Evolutionary conservation across 1,140 invertebrate genomes (phyloP), one percentile per base, ranked within the genome.

Genomic region (Eubasilissa regina): DNA sequence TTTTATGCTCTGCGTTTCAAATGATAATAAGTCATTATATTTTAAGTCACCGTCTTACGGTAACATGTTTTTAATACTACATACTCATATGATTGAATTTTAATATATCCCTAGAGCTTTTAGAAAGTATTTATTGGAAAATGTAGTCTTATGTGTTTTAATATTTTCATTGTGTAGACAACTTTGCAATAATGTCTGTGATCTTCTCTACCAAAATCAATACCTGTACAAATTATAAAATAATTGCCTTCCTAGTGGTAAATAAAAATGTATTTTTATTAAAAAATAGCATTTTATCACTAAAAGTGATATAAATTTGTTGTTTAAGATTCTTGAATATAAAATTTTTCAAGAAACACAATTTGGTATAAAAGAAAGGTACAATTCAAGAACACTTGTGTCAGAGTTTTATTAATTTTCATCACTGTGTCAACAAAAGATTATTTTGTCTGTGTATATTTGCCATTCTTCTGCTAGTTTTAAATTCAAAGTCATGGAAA

Each of bases 161-260:
- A 51, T 51, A 72, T 45, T 72, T 51, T 72, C 45, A 68, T 68
- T 15, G 19, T 58, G 17, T 75, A 75, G 72, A 35, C 43, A 75
- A 58, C 43, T 75, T 73, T 44, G 53, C 53, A 75, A 75, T 75
- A 75, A 75, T 47, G 35, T 75, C 73, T 75, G 73, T 75, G 73
- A 75, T 75, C 43, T 44, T 44, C 17, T 19, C 44, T 70, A 70
- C 12, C 66, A 75, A 44, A 56, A 75, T 44, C 25, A 75, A 60
- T 56, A 60, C 73, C 12, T 75, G 53, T 75, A 58, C 73, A 75
- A 58, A 75, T 75, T 75, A 56, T 15, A 51, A 15, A 45, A 8
- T 53, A 73, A 73, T 25, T 75, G 73, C 73, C 73, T 75, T 75
- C 53, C 53, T 75, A 75, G 35, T 44, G 13, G 15, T 75, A 58